phyloP scores from a whole-genome alignment of 2,113 vertebrate species.

The Prochilodus magdalenae region DNA sequence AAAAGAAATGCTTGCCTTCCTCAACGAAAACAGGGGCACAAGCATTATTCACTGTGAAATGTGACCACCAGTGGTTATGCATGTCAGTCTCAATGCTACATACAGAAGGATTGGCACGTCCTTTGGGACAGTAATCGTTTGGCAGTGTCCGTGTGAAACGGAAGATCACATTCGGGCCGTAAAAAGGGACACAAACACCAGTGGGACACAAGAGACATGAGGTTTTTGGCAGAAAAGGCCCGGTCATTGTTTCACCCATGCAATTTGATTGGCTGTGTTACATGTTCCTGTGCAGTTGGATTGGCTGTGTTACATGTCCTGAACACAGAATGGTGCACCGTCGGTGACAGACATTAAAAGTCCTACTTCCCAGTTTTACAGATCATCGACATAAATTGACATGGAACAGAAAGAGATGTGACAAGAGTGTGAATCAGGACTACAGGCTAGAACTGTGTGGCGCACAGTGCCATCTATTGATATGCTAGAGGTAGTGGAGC shows the following conservation, averaged over 20 bases:
- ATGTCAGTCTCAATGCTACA: constrained; percentile 53
- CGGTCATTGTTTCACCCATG: constrained; percentile 67
- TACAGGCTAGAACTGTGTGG: constrained; percentile 50
- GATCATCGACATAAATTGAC: constrained; percentile 46
- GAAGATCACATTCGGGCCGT: constrained; percentile 55
- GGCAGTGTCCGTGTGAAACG: constrained; percentile 45
- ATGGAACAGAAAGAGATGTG: constrained; percentile 51
- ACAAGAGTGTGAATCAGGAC: constrained; percentile 43
- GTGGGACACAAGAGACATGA: constrained; percentile 57
- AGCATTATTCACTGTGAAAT: constrained; percentile 2
- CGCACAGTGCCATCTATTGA: constrained; percentile 64
- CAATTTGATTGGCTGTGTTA: constrained; percentile 59
- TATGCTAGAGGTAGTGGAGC: constrained; percentile 60
- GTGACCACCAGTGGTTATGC: constrained; percentile 16
- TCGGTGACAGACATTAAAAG: constrained; percentile 56
- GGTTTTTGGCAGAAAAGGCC: constrained; percentile 60
- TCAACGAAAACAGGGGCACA: constrained; percentile 6
- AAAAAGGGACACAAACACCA: constrained; percentile 57
- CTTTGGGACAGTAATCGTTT: constrained; percentile 25
- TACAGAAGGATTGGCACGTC: constrained; percentile 36
- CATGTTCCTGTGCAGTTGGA: constrained; percentile 52
- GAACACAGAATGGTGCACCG: constrained; percentile 61
- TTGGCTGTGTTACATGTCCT: constrained; percentile 57
- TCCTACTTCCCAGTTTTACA: constrained; percentile 49
- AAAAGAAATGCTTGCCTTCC: constrained; percentile 19